Base-by-base conservation (phyloP, 1,140 invertebrate species). In the Pectinophora gossypiella region DNA sequence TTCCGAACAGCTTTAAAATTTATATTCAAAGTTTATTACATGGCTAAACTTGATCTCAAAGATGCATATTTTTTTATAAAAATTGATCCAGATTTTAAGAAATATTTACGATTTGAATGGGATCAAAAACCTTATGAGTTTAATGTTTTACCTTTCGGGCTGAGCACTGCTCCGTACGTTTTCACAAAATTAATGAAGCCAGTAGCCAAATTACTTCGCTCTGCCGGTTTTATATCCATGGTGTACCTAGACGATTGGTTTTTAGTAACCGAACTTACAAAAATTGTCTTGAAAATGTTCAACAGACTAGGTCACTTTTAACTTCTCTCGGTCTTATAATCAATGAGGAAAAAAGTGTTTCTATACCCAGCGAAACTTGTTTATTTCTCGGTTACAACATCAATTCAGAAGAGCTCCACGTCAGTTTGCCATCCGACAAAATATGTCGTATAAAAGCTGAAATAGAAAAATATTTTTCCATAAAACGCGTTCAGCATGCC, bases 1-100 rank as follows among this genome's bases (percentile, higher is more conserved):
- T 35, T 65, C 6, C 32, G 62, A 7, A 58, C 68, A 9, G 61
- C 53, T 1, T n/a, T 52, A 19, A 71, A 68, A 48, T 38, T 71
- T 5, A 55, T 65, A 12, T 43, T 49, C 18, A 40, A 42, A 23
- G 36, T 43, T 20, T 50, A 47, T 22, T 62, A 42, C 27, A 62
- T 56, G 59, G 27, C 23, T 1, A 56, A 12, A 35, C n/a, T 71
- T 13, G 64, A 68, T 40, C 12, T 60, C 9, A 56, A 59, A 18
- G 56, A 59, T 49, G 53, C 20, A 4, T 23, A 47, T 16, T 51
- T 45, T 59, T 7, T 48, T 51, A 22, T 51, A 13, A 23, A n/a
- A 16, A 42, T 42, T 19, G 36, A 51, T 43, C 19, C 13, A 16
- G 19, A 19, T 42, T 43, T 13, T 16, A 42, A 19, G 16, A 51